Base-by-base conservation (phyloP, 2,113 vertebrate genomes). In the Zosterops lateralis region DNA sequence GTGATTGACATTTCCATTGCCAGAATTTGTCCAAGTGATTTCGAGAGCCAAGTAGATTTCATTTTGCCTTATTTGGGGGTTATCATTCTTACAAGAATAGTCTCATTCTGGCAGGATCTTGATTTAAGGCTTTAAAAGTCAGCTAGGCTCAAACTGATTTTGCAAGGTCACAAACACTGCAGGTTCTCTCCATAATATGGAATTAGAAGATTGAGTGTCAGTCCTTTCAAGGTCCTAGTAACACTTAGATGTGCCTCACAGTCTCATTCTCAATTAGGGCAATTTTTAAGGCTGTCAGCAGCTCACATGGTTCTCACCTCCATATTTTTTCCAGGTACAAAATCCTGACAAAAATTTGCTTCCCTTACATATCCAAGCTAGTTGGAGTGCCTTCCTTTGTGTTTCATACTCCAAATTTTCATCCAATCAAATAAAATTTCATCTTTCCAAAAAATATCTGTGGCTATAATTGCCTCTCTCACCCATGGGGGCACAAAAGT, bases 51-150 rank as follows among this genome's bases (percentile, higher is more conserved):
- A 65, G 73, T 84, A 92, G 90, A 96, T 96, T 97, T 97, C 91
- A 95, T 96, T 97, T 96, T 96, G 66, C 92, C 54, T 95, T 97
- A 97, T 97, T 97, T 97, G 71, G 56, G 87, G 76, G 96, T 97
- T 97, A 97, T 97, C 95, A 88, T 97, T 97, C 97, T 97, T 96
- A 72, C 54, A 96, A 96, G 95, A 97, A 97, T 94, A 92, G 90
- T 84, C 92, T 94, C 84, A 42, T 95, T 94, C 90, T 93, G 85
- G 87, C 71, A 38, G 95, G 91, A 97, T 97, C 97, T 97, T 97
- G 97, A 98, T 97, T 97, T 97, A 98, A 96, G 80, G 56, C 71
- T 97, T 97, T 96, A 97, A 95, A 96, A 96, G 90, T 94, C 93
- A 94, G 90, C 76, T 70, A 91, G 77, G 81, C 92, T 97, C 91